Percentiles rank a stretch among this genome's conserved stretches.
Conservation (phyloP, 1,140 invertebrate species). For the Macrocentrus cingulum region DNA sequence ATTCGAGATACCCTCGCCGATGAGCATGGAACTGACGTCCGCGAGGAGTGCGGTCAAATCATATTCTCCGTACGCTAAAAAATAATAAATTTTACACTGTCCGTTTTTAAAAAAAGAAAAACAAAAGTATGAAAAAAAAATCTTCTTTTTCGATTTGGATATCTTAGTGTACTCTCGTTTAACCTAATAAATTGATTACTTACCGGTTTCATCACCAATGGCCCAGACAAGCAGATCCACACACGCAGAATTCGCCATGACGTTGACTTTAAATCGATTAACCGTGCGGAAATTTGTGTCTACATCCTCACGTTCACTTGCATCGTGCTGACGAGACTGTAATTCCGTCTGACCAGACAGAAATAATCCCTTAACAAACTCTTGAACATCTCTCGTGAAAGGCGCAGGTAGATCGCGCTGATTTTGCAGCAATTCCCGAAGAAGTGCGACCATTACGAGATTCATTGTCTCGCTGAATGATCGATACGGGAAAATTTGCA, state of each 20-base stretch:
- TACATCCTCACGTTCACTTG: constrained; percentile 77
- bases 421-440: constrained; percentile 87
- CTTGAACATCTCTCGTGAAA: constrained; percentile 94
- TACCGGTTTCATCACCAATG: constrained; percentile 94
- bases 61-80: constrained; percentile 76
- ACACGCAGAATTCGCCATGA: constrained; percentile 96
- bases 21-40: constrained; percentile 69
- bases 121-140: not conserved
- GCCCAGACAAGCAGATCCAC: constrained; percentile 98
- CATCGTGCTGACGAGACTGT: constrained; percentile 79
- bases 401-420: constrained; percentile 85
- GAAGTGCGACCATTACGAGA: constrained; percentile 87
- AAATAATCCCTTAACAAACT: constrained; percentile 83
- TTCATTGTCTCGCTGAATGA: constrained; percentile 94
- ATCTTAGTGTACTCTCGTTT: constrained; percentile 10
- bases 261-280: constrained; percentile 92
- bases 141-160: too few species aligned
- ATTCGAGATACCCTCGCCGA: constrained; percentile 65
- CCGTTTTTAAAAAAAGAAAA: not conserved
- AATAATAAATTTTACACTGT: constrained; percentile 40
- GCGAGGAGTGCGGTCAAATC: constrained; percentile 73
- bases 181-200: constrained; percentile 33
- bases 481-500: constrained; percentile 82
- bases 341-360: constrained; percentile 90
- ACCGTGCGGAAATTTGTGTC: constrained; percentile 77